phyloP scores from a whole-genome alignment of 2,888 invertebrate genomes.

The Eurois occulta region DNA sequence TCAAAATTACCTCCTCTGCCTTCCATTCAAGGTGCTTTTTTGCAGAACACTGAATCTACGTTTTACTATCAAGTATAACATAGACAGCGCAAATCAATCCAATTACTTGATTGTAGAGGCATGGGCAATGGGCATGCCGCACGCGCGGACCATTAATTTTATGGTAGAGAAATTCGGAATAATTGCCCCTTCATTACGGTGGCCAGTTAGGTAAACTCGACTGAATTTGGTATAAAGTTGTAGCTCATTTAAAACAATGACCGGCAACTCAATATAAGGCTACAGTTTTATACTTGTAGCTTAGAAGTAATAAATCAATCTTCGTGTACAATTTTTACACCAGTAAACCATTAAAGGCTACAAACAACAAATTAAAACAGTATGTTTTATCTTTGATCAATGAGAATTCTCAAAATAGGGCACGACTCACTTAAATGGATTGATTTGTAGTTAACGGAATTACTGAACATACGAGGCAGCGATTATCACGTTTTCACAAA shows the following conservation, averaged over 20 bases:
- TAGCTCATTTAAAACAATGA: constrained; percentile 49
- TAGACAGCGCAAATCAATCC: constrained; percentile 81
- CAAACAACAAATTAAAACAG: neutral
- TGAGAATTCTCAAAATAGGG: constrained; percentile 45
- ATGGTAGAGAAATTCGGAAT: constrained; percentile 83
- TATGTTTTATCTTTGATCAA: constrained; percentile 28
- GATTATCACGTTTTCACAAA: constrained; percentile 81
- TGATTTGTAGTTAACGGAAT: constrained; percentile 66
- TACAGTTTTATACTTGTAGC: constrained; percentile 1
- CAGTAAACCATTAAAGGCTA: neutral
- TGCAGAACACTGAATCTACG: constrained; percentile 40
- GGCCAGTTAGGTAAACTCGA: constrained; percentile 54
- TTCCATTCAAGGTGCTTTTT: constrained; percentile 67
- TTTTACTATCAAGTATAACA: constrained; percentile 77
- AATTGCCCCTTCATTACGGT: constrained; percentile 80
- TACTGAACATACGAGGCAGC: constrained; percentile 65
- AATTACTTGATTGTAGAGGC: constrained; percentile 78
- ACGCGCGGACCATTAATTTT: constrained; percentile 83
- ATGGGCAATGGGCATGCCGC: constrained; percentile 72
- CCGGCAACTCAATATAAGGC: constrained; percentile 5
- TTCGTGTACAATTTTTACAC: neutral
- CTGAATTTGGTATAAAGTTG: constrained; percentile 36
- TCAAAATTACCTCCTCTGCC: constrained; percentile 60
- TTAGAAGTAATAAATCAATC: neutral
- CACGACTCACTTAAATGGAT: constrained; percentile 59